Percentiles rank a stretch among this genome's conserved stretches.
Evolutionary conservation across 2,113 vertebrate species (phyloP).

Genomic region (Phocoena sinus): DNA sequence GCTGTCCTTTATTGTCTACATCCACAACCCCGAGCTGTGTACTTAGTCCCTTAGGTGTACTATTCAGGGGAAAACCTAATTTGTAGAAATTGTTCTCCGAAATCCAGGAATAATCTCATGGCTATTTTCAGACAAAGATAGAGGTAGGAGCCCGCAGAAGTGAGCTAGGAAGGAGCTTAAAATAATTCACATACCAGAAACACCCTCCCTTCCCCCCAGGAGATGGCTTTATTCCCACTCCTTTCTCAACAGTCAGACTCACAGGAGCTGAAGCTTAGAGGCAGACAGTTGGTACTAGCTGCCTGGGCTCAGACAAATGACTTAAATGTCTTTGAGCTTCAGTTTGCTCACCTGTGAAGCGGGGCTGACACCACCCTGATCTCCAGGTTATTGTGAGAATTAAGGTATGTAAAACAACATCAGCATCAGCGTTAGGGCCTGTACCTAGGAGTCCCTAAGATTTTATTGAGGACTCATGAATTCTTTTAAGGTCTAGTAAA

Average conservation of each 20-base stretch:
- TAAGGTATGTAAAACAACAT: neutral
- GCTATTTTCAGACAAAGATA: conserved; percentile 70
- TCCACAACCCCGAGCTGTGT: neutral
- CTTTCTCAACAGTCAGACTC: conserved; percentile 44
- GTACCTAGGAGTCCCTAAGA: neutral
- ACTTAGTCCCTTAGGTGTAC: neutral
- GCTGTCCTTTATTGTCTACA: neutral
- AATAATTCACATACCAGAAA: conserved; percentile 74
- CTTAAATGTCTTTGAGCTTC: neutral
- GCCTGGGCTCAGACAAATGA: conserved; percentile 3
- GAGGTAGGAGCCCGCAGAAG: conserved; percentile 61
- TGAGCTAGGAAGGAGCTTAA: conserved; percentile 69
- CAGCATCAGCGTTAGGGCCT: neutral
- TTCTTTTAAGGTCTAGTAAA: neutral
- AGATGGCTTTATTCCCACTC: conserved; percentile 51
- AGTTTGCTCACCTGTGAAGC: conserved; percentile 29
- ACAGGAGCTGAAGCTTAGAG: conserved; percentile 22
- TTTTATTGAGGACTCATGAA: neutral
- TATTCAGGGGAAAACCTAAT: conserved; percentile 47
- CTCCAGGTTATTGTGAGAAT: neutral
- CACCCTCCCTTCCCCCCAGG: conserved; percentile 53
- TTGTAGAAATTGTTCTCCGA: conserved; percentile 51
- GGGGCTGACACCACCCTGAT: neutral
- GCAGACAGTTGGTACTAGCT: neutral
- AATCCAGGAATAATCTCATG: conserved; percentile 64